Percentiles rank a stretch among this genome's conserved stretches.
Evolutionary conservation across 2,113 vertebrate species (phyloP).

Genomic region (Clarias gariepinus): DNA sequence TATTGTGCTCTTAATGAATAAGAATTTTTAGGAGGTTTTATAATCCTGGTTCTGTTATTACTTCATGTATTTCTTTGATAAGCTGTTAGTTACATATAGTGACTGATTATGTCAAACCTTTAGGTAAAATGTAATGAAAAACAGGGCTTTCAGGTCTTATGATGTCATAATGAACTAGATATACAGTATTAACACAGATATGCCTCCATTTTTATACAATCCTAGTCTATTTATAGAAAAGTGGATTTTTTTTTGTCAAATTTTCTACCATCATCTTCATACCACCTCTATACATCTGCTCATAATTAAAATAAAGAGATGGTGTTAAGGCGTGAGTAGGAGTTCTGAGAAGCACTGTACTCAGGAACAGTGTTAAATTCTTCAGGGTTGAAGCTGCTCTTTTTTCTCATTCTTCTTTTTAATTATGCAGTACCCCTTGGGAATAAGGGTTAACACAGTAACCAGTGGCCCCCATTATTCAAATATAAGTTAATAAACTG

Average conservation of each 20-base stretch:
- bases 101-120: neutral
- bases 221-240: neutral
- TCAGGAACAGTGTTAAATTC: constrained; percentile 44
- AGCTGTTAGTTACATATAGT: neutral
- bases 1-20: neutral
- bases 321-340: constrained; percentile 18
- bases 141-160: neutral
- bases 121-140: neutral
- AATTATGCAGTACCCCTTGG: neutral
- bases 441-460: neutral
- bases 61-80: neutral
- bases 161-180: neutral
- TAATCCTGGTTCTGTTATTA: neutral
- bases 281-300: constrained; percentile 48
- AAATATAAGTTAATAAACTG: neutral
- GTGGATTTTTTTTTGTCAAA: neutral
- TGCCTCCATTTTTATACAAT: neutral
- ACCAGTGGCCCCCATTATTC: neutral
- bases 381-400: constrained; percentile 33
- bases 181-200: too few relatives aligned
- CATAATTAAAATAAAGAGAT: constrained; percentile 41
- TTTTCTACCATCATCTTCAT: neutral
- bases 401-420: constrained; percentile 10
- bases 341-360: constrained; percentile 42
- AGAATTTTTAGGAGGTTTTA: neutral